These are phyloP conservation scores for Gastrophryne carolinensis DNA, from an alignment of 2,797 vertebrate species.

Conservation along the genomic window DNA sequence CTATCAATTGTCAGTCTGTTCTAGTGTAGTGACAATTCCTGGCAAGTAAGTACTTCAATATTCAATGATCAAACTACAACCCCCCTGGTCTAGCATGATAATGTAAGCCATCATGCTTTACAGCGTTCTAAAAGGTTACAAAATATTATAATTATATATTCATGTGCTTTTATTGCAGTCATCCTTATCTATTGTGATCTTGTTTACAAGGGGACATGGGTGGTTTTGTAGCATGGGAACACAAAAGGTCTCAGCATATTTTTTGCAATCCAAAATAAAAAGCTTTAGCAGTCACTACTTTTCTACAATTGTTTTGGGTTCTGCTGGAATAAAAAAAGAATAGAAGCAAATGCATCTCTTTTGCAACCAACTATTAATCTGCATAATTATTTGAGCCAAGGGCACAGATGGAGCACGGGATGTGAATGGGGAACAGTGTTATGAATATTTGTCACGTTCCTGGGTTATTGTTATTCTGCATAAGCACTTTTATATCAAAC, in stretches of 20 bases:
- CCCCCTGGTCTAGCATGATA: background rate
- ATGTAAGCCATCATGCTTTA: background rate
- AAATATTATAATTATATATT: background rate
- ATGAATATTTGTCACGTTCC: conserved; percentile 52
- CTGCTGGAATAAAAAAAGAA: conserved; percentile 32
- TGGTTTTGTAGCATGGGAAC: background rate
- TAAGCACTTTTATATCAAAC: conserved; percentile 44
- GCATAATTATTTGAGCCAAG: conserved; percentile 54
- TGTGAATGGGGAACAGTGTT: conserved; percentile 45
- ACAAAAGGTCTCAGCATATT: background rate
- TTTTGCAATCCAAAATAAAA: conserved; percentile 16
- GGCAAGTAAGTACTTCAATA: too few species aligned
- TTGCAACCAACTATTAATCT: conserved; percentile 48
- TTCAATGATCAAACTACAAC: too few species aligned
- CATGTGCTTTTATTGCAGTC: background rate
- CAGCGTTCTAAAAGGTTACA: background rate
- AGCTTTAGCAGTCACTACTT: conserved; percentile 18
- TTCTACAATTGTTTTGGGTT: conserved; percentile 26
- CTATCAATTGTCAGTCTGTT: too few species aligned
- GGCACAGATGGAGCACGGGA: conserved; percentile 49
- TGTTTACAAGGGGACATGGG: background rate
- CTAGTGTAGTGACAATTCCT: too few species aligned
- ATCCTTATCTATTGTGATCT: background rate
- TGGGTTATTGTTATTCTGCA: conserved; percentile 49
- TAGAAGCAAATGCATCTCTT: conserved; percentile 41